Percentiles rank a stretch among this genome's conserved stretches.
phyloP scores from a whole-genome alignment of 1,140 invertebrate genomes.

The Ladona fulva region DNA sequence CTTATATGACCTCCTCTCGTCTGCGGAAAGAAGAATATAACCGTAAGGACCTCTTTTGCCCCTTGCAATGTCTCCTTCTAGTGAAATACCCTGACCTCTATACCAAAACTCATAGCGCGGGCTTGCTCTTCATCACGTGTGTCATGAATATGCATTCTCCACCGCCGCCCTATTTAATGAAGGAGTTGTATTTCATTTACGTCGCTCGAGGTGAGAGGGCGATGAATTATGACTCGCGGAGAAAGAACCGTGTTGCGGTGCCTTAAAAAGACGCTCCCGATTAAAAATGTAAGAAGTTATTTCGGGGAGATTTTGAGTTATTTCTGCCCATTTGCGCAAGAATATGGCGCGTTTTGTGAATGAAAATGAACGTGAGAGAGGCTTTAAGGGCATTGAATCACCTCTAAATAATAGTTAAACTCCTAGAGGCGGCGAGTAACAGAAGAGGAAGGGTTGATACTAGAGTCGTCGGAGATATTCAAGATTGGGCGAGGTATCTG shows the following conservation, averaged over 20 bases:
- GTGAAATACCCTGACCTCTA: neutral
- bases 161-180: neutral
- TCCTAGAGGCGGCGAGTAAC: too few relatives aligned
- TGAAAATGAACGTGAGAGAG: too few relatives aligned
- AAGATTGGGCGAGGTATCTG: too few relatives aligned
- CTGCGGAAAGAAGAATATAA: too few relatives aligned
- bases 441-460: too few relatives aligned
- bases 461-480: too few relatives aligned
- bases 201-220: neutral
- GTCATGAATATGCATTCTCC: constrained; percentile 6
- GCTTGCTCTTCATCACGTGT: neutral
- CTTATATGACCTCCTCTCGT: too few relatives aligned
- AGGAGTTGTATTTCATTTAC: constrained; percentile 4
- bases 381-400: too few relatives aligned
- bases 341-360: too few relatives aligned
- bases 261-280: neutral
- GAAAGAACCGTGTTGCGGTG: neutral
- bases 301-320: neutral
- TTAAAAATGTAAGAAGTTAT: neutral
- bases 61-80: neutral
- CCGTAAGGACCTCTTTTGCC: neutral
- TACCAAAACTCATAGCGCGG: constrained; percentile 3
- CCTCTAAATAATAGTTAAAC: too few relatives aligned
- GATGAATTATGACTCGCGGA: neutral
- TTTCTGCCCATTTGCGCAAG: neutral